A percentile compares a stretch with the other conserved stretches of the same genome.
Evolutionary conservation across 2,113 vertebrate species (phyloP).

Genomic region (Bujurquina vittata): DNA sequence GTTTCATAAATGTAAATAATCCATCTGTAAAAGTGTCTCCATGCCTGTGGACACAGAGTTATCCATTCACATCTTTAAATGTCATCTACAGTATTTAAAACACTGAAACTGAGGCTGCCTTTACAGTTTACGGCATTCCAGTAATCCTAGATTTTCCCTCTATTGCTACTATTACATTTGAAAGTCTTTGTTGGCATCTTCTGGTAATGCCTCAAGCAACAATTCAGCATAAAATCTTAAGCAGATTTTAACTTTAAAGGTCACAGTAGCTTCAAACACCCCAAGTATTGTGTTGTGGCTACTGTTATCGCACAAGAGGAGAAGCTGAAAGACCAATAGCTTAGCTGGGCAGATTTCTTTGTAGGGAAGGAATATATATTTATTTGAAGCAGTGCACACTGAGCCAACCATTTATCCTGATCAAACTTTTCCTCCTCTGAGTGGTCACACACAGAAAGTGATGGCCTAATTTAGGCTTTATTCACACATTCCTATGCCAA

Average conservation of each 20-base stretch:
- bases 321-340: slow-evolving; percentile 55
- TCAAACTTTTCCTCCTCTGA: slow-evolving; percentile 36
- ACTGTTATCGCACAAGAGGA: slow-evolving; percentile 47
- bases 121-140: slow-evolving; percentile 31
- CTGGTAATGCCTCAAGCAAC: slow-evolving; percentile 30
- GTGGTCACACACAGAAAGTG: slow-evolving; percentile 61
- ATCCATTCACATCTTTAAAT: slow-evolving; percentile 67
- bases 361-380: slow-evolving; percentile 34
- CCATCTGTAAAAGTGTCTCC: slow-evolving; percentile 56
- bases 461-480: slow-evolving; percentile 81
- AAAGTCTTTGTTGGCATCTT: slow-evolving; percentile 6
- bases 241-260: slow-evolving; percentile 36
- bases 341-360: slow-evolving; percentile 48
- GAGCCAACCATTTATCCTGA: slow-evolving; percentile 36
- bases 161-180: slow-evolving; percentile 4
- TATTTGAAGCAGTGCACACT: slow-evolving; percentile 61
- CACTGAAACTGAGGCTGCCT: slow-evolving; percentile 55
- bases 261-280: slow-evolving; percentile 55
- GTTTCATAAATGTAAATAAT: slow-evolving; percentile 62
- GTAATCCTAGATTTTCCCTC: not conserved
- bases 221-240: slow-evolving; percentile 20
- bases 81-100: slow-evolving; percentile 38
- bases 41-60: slow-evolving; percentile 37
- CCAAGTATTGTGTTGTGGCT: slow-evolving; percentile 43
- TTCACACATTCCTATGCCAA: slow-evolving; percentile 60